Evolutionary conservation across 2,113 vertebrate genomes (phyloP), one percentile per base, ranked within the genome.

Genomic region (Pteronura brasiliensis): DNA sequence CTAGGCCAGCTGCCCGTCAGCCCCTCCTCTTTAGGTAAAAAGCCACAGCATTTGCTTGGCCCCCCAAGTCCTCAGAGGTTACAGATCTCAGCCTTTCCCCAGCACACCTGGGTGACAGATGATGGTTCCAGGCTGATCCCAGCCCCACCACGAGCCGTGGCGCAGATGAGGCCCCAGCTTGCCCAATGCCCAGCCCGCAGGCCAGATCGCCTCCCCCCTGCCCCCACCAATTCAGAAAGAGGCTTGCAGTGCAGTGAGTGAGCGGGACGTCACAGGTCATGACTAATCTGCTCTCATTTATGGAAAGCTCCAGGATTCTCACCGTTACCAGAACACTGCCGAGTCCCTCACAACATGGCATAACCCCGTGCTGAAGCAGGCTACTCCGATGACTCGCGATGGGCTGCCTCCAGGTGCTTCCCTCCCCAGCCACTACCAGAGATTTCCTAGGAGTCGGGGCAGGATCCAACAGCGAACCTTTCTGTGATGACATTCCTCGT

Each of bases 171-270:
- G 63, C 47, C 61, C 34, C 69, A 79, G n/a, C 42, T 20, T 0
- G 3, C 18, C 17, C 23, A 18, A 27, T 11, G 31, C 79, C 65
- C 9, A 1, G 18, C 49, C 72, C 31, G 23, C 42, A n/a, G 83
- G 79, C 23, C 0, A 0, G 18, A 47, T 0, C 0, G n/a, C 27
- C 8, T 21, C 49, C n/a, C n/a, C 11, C 17, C 55, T 14, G 7
- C 61, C 36, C n/a, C 55, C 55, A 21, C 34, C 42, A 31, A 27
- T 42, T 12, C 52, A 57, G 36, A 47, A 36, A 29, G 36, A 61
- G 49, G 67, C 69, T 5, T 47, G 92, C 36, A 25, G 27, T 4
- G 42, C n/a, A 10, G 29, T 0, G 5, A 59, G n/a, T 0, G 17
- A 15, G 9, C 0, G 0, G 3, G 39, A 29, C 6, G 1, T 18